phyloP scores from a whole-genome alignment of 2,113 vertebrate genomes.

The Platycercus adscitus region DNA sequence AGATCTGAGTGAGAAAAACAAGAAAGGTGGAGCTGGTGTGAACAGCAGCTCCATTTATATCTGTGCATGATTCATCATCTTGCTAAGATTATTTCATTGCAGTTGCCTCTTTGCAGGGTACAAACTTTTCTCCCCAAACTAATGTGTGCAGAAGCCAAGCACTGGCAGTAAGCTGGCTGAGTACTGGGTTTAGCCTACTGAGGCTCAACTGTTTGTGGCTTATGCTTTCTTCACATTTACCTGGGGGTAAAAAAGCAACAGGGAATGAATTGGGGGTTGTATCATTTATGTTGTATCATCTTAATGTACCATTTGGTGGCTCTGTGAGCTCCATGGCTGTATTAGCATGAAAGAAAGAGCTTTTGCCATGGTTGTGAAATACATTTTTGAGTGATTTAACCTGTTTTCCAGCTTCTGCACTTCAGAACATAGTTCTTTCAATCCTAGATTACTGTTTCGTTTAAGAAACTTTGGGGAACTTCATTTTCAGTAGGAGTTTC shows the following conservation, averaged over 20 bases:
- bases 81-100: background rate
- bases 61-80: background rate
- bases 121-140: background rate
- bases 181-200: background rate
- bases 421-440: background rate
- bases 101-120: background rate
- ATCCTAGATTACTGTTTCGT: background rate
- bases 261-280: background rate
- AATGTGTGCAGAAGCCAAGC: background rate
- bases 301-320: background rate
- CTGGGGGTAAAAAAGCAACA: background rate
- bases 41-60: background rate
- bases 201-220: background rate
- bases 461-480: background rate
- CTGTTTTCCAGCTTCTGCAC: background rate
- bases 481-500: background rate
- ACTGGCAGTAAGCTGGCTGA: background rate
- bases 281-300: background rate
- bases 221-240: background rate
- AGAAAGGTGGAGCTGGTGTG: background rate
- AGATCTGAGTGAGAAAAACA: background rate
- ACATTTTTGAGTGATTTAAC: background rate
- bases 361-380: background rate
- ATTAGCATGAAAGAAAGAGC: background rate
- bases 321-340: background rate